phyloP scores from a whole-genome alignment of 2,888 invertebrate genomes.

The Microctonus brassicae region DNA sequence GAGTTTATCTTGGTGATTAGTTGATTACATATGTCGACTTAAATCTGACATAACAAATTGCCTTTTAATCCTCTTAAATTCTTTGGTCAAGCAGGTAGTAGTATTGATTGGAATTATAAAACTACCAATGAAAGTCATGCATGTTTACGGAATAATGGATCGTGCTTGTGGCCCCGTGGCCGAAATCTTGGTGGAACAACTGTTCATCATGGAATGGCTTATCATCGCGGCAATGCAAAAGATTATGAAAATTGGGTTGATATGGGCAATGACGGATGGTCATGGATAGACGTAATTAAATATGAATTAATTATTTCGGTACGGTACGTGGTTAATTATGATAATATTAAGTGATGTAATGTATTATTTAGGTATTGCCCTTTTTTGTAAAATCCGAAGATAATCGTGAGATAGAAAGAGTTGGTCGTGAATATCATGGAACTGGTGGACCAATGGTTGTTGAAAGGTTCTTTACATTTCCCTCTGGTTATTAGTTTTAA shows the following conservation, averaged over 20 bases:
- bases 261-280: slow-evolving; percentile 81
- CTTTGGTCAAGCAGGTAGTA: slow-evolving; percentile 55
- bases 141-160: slow-evolving; percentile 71
- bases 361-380: slow-evolving; percentile 73
- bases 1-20: slow-evolving; percentile 53
- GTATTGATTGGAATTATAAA: slow-evolving; percentile 78
- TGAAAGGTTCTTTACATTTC: slow-evolving; percentile 54
- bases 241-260: slow-evolving; percentile 83
- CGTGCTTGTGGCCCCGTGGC: slow-evolving; percentile 78
- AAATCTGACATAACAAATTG: not conserved
- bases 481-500: no score
- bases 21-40: not conserved
- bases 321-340: not conserved
- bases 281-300: slow-evolving; percentile 74
- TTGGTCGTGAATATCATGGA: slow-evolving; percentile 74
- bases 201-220: slow-evolving; percentile 86
- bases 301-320: no score
- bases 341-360: not conserved
- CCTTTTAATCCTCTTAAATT: not conserved
- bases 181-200: slow-evolving; percentile 81
- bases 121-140: slow-evolving; percentile 76
- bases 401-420: slow-evolving; percentile 75
- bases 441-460: slow-evolving; percentile 75
- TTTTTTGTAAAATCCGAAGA: slow-evolving; percentile 79
- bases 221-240: slow-evolving; percentile 80